phyloP scores from a whole-genome alignment of 1,140 invertebrate genomes.

The Drosophila rhopaloa region DNA sequence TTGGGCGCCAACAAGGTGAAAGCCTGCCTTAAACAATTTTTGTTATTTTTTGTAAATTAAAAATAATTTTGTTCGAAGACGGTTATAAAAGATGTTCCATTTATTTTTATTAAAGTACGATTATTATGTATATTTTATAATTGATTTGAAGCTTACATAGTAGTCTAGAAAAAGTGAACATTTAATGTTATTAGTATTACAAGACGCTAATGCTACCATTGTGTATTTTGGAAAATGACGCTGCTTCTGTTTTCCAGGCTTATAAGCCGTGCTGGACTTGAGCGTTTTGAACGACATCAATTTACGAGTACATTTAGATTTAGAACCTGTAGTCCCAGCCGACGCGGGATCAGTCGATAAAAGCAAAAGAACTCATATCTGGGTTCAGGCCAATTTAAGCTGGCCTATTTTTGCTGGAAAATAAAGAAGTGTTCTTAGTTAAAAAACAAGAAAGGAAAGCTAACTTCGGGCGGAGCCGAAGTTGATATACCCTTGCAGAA shows the following conservation, averaged over 20 bases:
- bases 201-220: constrained; percentile 17
- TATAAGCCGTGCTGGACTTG: constrained; percentile 45
- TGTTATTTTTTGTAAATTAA: too few relatives aligned
- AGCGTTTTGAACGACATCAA: constrained; percentile 64
- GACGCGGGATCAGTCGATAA: neutral
- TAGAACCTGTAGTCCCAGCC: neutral
- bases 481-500: too few relatives aligned
- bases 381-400: constrained; percentile 2
- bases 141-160: constrained; percentile 41
- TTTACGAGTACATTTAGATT: constrained; percentile 25
- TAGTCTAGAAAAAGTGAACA: constrained; percentile 54
- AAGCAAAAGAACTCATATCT: neutral
- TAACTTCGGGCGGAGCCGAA: too few relatives aligned
- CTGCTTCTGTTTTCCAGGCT: constrained; percentile 34
- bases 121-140: constrained; percentile 34
- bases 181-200: constrained; percentile 43
- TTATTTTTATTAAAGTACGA: constrained; percentile 12
- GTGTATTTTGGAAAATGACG: constrained; percentile 26
- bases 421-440: neutral
- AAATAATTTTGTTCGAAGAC: constrained; percentile 1
- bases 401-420: neutral
- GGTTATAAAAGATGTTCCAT: constrained; percentile 1
- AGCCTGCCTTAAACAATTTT: too few relatives aligned
- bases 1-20: too few relatives aligned
- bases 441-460: too few relatives aligned